Evolutionary conservation across 2,113 vertebrate genomes (phyloP).

Genomic region (Promerops cafer): DNA sequence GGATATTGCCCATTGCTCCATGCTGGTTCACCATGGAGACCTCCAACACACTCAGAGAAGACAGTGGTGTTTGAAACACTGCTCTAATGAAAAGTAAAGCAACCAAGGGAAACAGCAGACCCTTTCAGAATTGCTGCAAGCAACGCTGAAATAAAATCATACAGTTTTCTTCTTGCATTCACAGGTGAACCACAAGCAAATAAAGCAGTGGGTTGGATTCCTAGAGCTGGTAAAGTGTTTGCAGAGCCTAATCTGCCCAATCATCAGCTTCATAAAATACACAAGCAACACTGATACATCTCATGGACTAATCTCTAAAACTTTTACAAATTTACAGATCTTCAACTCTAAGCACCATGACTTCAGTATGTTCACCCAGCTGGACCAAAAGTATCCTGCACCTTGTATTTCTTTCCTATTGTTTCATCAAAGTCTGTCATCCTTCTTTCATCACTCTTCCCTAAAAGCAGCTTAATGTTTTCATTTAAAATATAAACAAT

Average conservation of each 20-base stretch:
- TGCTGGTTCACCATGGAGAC: not conserved
- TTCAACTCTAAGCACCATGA: not conserved
- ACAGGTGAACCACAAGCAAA: not conserved
- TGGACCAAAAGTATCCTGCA: fast-evolving
- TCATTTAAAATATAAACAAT: not conserved
- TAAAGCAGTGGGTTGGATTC: not conserved
- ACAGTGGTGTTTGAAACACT: not conserved
- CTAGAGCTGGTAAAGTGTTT: not conserved
- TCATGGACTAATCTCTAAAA: not conserved
- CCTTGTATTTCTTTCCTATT: not conserved
- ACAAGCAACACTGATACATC: not conserved
- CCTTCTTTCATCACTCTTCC: not conserved
- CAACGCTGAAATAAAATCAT: not conserved
- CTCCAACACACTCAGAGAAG: not conserved
- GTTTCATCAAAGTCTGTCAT: not conserved
- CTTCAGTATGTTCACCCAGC: not conserved
- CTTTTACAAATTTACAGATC: not conserved
- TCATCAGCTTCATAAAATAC: not conserved
- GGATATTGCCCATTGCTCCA: not conserved
- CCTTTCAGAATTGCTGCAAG: not conserved
- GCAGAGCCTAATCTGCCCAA: not conserved
- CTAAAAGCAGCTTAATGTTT: not conserved
- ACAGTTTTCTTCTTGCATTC: not conserved
- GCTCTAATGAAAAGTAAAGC: not conserved
- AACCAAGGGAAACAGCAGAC: not conserved